Evolutionary conservation across 2,113 vertebrate species (phyloP).

Genomic region (Triplophysa rosa): DNA sequence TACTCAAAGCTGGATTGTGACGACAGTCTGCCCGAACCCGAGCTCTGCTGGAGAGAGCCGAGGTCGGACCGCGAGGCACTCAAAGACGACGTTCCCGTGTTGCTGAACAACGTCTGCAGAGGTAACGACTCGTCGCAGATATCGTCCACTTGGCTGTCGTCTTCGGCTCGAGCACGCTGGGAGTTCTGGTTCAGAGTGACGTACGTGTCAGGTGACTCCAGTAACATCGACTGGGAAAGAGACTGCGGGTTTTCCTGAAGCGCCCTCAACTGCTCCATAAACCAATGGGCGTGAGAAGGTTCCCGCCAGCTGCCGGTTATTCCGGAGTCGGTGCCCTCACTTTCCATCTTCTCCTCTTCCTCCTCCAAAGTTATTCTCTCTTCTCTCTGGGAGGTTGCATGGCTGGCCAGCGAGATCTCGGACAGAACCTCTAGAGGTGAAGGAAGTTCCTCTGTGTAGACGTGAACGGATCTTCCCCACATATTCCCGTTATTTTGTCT

Average conservation of each 20-base stretch:
- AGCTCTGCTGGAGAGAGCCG: conserved; percentile 67
- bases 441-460: conserved; percentile 71
- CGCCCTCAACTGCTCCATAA: conserved; percentile 61
- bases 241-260: conserved; percentile 58
- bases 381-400: conserved; percentile 57
- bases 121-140: conserved; percentile 64
- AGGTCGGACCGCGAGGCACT: conserved; percentile 69
- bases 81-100: conserved; percentile 44
- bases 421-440: conserved; percentile 80
- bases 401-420: conserved; percentile 64
- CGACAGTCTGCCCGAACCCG: conserved; percentile 63
- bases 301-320: conserved; percentile 47
- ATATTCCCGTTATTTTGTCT: conserved; percentile 71
- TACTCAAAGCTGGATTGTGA: conserved; percentile 79
- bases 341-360: conserved; percentile 37
- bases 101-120: conserved; percentile 65
- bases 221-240: conserved; percentile 56
- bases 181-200: conserved; percentile 74
- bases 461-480: conserved; percentile 69
- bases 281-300: conserved; percentile 57
- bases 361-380: conserved; percentile 13
- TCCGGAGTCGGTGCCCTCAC: conserved; percentile 20
- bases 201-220: conserved; percentile 77
- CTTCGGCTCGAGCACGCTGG: conserved; percentile 46
- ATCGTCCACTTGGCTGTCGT: conserved; percentile 45